Conservation (phyloP, 1,140 invertebrate genomes). For the Apis cerana region DNA sequence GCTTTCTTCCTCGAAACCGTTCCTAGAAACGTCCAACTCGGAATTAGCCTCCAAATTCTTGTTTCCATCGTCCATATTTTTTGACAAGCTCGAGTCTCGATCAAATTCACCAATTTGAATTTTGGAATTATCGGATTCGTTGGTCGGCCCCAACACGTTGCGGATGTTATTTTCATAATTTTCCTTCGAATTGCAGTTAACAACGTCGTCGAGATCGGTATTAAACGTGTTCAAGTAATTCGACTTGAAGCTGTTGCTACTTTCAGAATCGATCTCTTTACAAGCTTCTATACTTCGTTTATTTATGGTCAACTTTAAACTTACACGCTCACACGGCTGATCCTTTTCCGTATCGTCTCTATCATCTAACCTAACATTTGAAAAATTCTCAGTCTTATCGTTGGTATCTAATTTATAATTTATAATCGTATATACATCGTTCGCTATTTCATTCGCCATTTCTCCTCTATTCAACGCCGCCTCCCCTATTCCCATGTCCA, state of each 20-base stretch:
- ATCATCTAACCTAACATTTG: neutral
- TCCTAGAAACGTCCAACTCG: neutral
- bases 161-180: neutral
- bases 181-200: neutral
- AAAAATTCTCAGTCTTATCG: neutral
- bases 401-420: neutral
- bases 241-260: neutral
- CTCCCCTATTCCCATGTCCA: neutral
- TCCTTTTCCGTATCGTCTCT: neutral
- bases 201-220: neutral
- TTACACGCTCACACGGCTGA: neutral
- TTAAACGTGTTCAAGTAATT: neutral
- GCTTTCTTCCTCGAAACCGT: neutral
- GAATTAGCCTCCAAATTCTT: neutral
- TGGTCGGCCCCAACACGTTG: neutral
- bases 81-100: neutral
- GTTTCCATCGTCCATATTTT: neutral
- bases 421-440: no score
- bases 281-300: conserved; percentile 12
- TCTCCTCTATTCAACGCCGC: no score
- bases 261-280: neutral
- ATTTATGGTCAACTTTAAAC: conserved; percentile 16
- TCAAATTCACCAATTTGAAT: neutral
- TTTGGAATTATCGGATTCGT: neutral
- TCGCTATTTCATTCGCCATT: neutral